These are phyloP conservation scores for Cryptocephalus primarius DNA, from an alignment of 2,888 invertebrate species.

Conservation along the genomic window DNA sequence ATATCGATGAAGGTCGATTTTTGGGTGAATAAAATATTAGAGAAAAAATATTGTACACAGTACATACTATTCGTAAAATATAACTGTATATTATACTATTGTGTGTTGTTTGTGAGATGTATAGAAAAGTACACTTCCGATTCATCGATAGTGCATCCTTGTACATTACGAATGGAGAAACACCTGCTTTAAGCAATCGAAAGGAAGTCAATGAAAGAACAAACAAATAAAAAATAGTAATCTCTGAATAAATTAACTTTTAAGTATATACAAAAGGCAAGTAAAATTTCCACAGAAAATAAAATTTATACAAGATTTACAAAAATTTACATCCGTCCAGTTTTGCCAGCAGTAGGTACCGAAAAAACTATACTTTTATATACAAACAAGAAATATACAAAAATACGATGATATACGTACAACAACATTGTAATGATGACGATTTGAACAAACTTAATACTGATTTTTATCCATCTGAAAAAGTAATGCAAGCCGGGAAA, in stretches of 20 bases:
- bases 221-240: conserved; percentile 12
- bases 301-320: conserved; percentile 23
- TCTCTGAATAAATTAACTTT: conserved; percentile 13
- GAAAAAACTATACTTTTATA: conserved; percentile 16
- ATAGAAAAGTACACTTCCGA: conserved; percentile 3
- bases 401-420: conserved; percentile 18
- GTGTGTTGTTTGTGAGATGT: conserved; percentile 8
- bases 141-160: no score
- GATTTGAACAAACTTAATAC: conserved; percentile 27
- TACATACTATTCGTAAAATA: conserved; percentile 30
- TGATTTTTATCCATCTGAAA: conserved; percentile 14
- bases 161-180: no score
- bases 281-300: conserved; percentile 14
- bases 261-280: conserved; percentile 20
- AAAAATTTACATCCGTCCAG: conserved; percentile 21
- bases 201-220: neutral
- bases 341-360: conserved; percentile 20
- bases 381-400: conserved; percentile 24
- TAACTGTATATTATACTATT: conserved; percentile 31
- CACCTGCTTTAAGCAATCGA: no score
- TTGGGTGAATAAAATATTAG: neutral
- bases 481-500: conserved; percentile 19
- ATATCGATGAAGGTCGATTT: neutral
- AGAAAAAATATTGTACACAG: conserved; percentile 28
- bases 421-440: conserved; percentile 8